A percentile compares a stretch with the other conserved stretches of the same genome.
Conservation (phyloP, 2,888 invertebrate species). For the Acanthosoma haemorrhoidale region DNA sequence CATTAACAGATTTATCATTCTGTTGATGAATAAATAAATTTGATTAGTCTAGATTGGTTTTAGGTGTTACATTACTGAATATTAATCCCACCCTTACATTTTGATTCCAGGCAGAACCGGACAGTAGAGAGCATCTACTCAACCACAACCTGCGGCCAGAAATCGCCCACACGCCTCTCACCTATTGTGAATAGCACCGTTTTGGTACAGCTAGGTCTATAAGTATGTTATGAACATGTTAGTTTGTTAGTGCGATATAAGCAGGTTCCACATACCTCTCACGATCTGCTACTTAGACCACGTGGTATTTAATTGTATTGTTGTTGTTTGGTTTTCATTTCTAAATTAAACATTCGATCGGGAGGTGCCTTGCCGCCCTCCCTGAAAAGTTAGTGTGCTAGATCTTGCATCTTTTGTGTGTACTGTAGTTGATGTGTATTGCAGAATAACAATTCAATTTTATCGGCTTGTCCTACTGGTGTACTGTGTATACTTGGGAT, state of each 20-base stretch:
- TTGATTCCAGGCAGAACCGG: slow-evolving; percentile 2
- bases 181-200: slow-evolving; percentile 23
- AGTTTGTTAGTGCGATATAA: background rate
- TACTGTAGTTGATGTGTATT: slow-evolving; percentile 9
- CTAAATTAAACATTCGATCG: slow-evolving; percentile 1
- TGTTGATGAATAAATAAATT: no score
- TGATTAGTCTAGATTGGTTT: no score
- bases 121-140: background rate
- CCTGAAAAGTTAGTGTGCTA: slow-evolving; percentile 11
- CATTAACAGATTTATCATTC: no score
- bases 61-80: no score
- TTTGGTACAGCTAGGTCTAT: slow-evolving; percentile 1
- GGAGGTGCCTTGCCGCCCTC: background rate
- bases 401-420: slow-evolving; percentile 15
- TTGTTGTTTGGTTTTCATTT: background rate
- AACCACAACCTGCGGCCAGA: background rate
- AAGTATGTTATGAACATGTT: background rate
- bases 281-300: background rate
- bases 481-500: slow-evolving; percentile 22
- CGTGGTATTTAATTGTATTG: no score
- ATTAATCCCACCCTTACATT: no score
- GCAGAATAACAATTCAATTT: slow-evolving; percentile 9
- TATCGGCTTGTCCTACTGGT: background rate
- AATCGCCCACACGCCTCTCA: background rate
- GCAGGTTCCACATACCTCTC: background rate